Base-by-base conservation (phyloP, 2,797 vertebrate genomes). In the Picus viridis region DNA sequence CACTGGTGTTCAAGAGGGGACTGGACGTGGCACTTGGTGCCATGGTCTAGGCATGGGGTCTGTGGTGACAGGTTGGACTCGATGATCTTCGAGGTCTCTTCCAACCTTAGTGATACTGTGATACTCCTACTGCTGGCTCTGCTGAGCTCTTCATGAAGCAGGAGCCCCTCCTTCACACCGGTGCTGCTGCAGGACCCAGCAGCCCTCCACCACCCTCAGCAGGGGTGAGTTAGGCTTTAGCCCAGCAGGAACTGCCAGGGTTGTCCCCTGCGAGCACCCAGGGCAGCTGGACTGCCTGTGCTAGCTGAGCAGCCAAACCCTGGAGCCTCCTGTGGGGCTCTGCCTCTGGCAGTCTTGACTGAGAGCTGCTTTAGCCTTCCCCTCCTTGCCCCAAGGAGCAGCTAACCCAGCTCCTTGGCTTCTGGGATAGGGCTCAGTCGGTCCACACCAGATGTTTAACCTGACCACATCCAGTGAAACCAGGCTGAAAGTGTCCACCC, bases 241-340 rank as follows among this genome's bases (percentile, higher is more conserved):
- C 32, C 13, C 32, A 32, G 19, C 57, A 5, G 63, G n/a, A 27
- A 34, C 14, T 26, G 10, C 8, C 0, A 10, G 53, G 43, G 19
- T 10, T 1, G 12, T 17, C 9, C 14, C 29, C 43, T 32, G 23
- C 51, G n/a, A 63, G 29, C 0, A 1, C 47, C 0, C 1, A 61
- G 58, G 32, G 36, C 22, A 43, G 29, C 16, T 1, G 2, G 15
- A 30, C 13, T 71, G 43, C 47, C 32, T 8, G 39, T 43, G 58
- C 57, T 2, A 3, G 13, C 41, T 41, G 30, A 39, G 17, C 12
- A 2, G 15, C 39, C 45, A 36, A 72, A 26, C 14, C 27, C 27
- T 4, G 5, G 57, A 68, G 36, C 29, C 18, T 75, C 36, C 34
- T 43, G 7, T 1, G 7, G 29, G n/a, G 22, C 43, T 70, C 36